Base-by-base conservation (phyloP, 2,797 vertebrate species). In the Sarcoramphus papa region DNA sequence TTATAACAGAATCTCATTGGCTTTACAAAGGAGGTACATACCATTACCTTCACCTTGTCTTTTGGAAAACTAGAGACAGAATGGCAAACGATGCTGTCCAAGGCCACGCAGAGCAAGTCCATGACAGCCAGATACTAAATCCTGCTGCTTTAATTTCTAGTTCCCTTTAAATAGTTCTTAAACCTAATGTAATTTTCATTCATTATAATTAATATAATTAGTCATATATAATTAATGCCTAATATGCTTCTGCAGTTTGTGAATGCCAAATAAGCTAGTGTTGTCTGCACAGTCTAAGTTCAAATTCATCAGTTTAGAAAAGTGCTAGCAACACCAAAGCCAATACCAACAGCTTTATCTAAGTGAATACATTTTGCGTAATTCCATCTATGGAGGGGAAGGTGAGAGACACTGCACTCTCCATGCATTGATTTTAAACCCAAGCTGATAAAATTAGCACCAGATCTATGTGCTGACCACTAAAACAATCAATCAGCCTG, bases 191-290 rank as follows among this genome's bases (percentile, higher is more conserved):
- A 89, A 90, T 75, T 82, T 40, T 84, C 45, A 78, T 86, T 95
- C 40, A 35, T 84, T 81, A 60, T 90, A 92, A 97, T 92, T 81
- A 93, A 93, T 93, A 83, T 48, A 88, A 88, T 91, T 92, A 91
- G 85, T 65, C 65, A 88, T 90, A 90, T 78, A 63, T 92, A 94
- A 97, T 93, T 94, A 88, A 93, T 84, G 83, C 68, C 63, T 93
- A 95, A 91, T 88, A 84, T 15, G 65, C 65, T 76, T 75, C 68
- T 81, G 63, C 0, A 1, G 76, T 79, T 75, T 48, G 62, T 90
- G 89, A 94, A 95, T 95, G 70, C 54, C 69, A 73, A 94, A 60
- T 75, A 56, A 72, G 47, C 63, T 57, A 7, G 41, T 22, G 25
- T 22, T 81, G 87, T 64, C 89, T 73, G 65, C 92, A 84, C 35